phyloP scores from a whole-genome alignment of 1,140 invertebrate genomes.

The Rhagoletis zephyria region DNA sequence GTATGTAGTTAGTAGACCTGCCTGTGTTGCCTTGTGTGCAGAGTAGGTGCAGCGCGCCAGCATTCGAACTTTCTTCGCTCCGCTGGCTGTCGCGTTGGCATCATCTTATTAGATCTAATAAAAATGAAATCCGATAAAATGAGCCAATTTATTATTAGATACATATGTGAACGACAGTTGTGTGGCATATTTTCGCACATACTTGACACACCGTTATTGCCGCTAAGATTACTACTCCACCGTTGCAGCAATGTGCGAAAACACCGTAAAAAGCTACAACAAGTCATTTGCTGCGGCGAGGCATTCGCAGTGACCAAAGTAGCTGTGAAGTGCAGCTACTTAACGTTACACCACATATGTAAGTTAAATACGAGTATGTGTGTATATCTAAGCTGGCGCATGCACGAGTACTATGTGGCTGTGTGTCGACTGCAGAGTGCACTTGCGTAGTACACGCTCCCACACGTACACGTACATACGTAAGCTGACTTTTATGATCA shows the following conservation, averaged over 20 bases:
- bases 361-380: too few species aligned
- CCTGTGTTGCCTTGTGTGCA: not conserved
- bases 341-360: constrained; percentile 2
- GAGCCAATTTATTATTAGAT: not conserved
- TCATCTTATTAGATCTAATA: constrained; percentile 30
- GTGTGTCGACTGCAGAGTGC: too few species aligned
- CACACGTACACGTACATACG: not conserved
- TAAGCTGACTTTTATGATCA: constrained; percentile 9
- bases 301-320: constrained; percentile 21
- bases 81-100: not conserved
- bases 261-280: constrained; percentile 38
- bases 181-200: constrained; percentile 35
- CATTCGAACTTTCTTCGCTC: not conserved
- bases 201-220: constrained; percentile 17
- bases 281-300: not conserved
- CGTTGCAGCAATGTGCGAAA: constrained; percentile 7
- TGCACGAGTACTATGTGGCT: too few species aligned
- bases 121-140: constrained; percentile 25
- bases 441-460: not conserved
- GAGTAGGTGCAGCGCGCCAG: not conserved
- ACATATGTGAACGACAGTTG: constrained; percentile 8
- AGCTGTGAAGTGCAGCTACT: constrained; percentile 16
- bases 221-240: not conserved
- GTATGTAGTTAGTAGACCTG: too few species aligned
- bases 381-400: too few species aligned